These are phyloP conservation scores for Eumerus sabulonum DNA, from an alignment of 2,888 invertebrate species.

Conservation along the genomic window DNA sequence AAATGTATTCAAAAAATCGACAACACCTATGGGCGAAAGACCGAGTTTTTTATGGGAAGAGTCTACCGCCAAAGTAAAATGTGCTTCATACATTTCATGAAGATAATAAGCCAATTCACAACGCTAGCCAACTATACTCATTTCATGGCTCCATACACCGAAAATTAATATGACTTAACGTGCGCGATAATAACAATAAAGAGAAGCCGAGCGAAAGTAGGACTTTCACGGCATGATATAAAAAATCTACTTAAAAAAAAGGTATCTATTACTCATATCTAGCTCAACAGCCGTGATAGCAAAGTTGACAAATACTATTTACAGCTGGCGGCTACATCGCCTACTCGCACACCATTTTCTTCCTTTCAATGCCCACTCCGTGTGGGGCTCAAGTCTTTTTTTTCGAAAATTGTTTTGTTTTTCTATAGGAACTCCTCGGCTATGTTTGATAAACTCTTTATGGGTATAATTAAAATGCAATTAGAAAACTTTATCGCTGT, in stretches of 20 bases:
- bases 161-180: conserved; percentile 3
- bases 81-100: conserved; percentile 22
- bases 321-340: conserved; percentile 11
- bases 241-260: too few relatives aligned
- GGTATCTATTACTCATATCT: too few relatives aligned
- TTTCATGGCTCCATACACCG: too few relatives aligned
- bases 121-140: conserved; percentile 6
- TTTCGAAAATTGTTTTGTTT: neutral
- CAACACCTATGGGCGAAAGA: neutral
- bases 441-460: conserved; percentile 55
- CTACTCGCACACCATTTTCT: too few relatives aligned
- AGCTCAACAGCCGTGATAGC: too few relatives aligned
- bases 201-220: conserved; percentile 23
- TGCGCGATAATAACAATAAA: conserved; percentile 38
- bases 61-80: neutral
- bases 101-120: conserved; percentile 27
- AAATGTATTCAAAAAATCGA: conserved; percentile 33
- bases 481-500: conserved; percentile 44
- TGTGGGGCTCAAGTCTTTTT: too few relatives aligned
- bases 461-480: conserved; percentile 44
- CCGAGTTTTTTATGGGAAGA: too few relatives aligned
- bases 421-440: conserved; percentile 1
- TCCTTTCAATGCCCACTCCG: too few relatives aligned
- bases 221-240: too few relatives aligned
- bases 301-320: conserved; percentile 33